Evolutionary conservation across 2,797 vertebrate species (phyloP).

Genomic region (Argyrosomus regius): DNA sequence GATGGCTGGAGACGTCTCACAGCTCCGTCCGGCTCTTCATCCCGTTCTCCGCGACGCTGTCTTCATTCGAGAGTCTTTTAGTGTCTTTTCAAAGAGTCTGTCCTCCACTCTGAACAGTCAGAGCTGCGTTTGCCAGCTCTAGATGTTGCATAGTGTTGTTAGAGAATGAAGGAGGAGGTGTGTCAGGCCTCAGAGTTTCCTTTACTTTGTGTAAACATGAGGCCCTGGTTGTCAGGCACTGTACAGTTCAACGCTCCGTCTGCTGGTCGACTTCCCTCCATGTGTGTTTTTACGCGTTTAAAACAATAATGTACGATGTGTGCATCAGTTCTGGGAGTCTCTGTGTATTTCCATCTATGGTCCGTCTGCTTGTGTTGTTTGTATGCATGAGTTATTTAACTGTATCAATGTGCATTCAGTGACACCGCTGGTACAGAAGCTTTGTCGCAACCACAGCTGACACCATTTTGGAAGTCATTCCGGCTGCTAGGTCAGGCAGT

Average conservation of each 20-base stretch:
- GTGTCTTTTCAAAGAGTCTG: constrained; percentile 38
- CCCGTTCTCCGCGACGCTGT: not conserved
- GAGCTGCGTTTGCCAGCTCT: constrained; percentile 38
- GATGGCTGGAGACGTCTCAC: not conserved
- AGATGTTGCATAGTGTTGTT: constrained; percentile 77
- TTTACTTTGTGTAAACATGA: constrained; percentile 44
- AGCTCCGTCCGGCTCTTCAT: constrained; percentile 20
- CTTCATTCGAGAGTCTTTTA: constrained; percentile 30
- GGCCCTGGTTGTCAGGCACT: constrained; percentile 30
- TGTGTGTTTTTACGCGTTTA: not conserved
- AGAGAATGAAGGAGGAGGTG: constrained; percentile 12
- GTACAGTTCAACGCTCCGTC: constrained; percentile 3
- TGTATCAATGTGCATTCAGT: not conserved
- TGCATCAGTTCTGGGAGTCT: not conserved
- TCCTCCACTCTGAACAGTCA: constrained; percentile 4
- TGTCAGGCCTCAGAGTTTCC: constrained; percentile 2
- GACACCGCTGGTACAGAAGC: constrained; percentile 15
- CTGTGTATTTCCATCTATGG: not conserved
- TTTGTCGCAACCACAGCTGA: constrained; percentile 1
- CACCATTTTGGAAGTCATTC: constrained; percentile 10
- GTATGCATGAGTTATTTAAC: not conserved
- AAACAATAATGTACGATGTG: not conserved
- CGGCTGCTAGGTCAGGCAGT: not conserved
- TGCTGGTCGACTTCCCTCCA: constrained; percentile 11
- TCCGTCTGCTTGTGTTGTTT: not conserved